Evolutionary conservation across 2,797 vertebrate species (phyloP), one percentile per base, ranked within the genome.

Genomic region (Melanotaenia trifasciata): DNA sequence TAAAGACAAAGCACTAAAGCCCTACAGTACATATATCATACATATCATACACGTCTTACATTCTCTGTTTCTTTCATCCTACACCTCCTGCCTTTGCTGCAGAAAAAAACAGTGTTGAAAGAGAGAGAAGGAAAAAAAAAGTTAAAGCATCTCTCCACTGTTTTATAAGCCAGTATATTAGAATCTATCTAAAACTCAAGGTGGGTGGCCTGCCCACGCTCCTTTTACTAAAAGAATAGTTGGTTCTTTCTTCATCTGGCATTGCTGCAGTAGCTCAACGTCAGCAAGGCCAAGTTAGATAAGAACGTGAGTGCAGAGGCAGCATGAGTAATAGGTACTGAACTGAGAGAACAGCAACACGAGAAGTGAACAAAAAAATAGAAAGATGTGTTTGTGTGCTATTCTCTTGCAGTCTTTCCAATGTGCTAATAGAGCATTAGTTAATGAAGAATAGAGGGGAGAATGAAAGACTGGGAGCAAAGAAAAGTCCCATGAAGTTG

Each of bases 141-240:
- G 50, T 63, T 76, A 30, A 43, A 84, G 50, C 66, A 58, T 65
- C 70, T 84, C 45, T 80, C 77, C 1, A 7, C 71, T 62, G 59
- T 83, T 80, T 84, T 72, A 64, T 43, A 47, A 83, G 79, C 79
- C 58, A 74, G 14, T 69, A 66, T 72, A 85, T 80, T 56, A 72
- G 83, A 82, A 78, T 72, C 78, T 76, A 84, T 87, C 67, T 80
- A 75, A 91, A 89, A 87, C 72, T 64, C 73, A 20, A 78, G 77
- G 87, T 92, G 86, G 89, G 91, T 76, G 84, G 80, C 36, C 76
- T 64, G 69, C 91, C 91, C 69, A 90, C 89, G 58, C 73, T 80
- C 36, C 51, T 76, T 80, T 84, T 79, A 80, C 64, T 72, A 84
- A 84, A 86, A 76, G 71, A 84, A 79, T 78, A 82, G 85, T 83